A percentile compares a stretch with the other conserved stretches of the same genome.
These are phyloP conservation scores for Bombus superbus DNA, from an alignment of 1,140 invertebrate species.

Conservation along the genomic window DNA sequence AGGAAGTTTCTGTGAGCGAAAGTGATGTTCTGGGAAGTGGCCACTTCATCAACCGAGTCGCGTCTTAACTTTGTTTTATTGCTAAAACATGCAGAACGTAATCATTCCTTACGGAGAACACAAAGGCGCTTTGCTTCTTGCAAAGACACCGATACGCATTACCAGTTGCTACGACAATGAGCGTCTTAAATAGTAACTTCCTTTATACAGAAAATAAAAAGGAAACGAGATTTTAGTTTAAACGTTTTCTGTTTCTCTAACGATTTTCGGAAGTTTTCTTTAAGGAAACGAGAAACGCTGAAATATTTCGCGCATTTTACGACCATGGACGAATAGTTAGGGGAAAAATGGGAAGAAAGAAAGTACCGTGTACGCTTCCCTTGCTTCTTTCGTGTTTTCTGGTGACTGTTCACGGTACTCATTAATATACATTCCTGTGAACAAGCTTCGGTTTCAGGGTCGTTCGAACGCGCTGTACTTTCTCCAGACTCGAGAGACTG, in stretches of 20 bases:
- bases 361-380: not conserved
- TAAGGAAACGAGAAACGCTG: not conserved
- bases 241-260: not conserved
- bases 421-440: conserved; percentile 69
- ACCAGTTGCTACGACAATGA: not conserved
- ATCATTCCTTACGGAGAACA: not conserved
- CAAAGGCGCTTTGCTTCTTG: not conserved
- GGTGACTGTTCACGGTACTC: conserved; percentile 47
- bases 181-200: not conserved
- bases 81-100: conserved; percentile 2
- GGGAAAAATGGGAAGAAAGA: not conserved
- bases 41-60: not conserved
- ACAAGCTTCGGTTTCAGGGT: conserved; percentile 68
- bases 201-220: not conserved
- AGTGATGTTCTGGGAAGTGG: conserved; percentile 31
- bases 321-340: not conserved
- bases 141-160: not conserved
- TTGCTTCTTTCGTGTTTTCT: conserved; percentile 8
- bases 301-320: not conserved
- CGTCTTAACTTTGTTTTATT: not conserved
- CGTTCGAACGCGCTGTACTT: conserved; percentile 70
- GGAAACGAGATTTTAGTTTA: not conserved
- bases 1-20: conserved; percentile 4
- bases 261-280: not conserved
- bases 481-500: conserved; percentile 73